Evolutionary conservation across 1,140 invertebrate species (phyloP), one percentile per base, ranked within the genome.

Genomic region (Brachionus plicatilis): DNA sequence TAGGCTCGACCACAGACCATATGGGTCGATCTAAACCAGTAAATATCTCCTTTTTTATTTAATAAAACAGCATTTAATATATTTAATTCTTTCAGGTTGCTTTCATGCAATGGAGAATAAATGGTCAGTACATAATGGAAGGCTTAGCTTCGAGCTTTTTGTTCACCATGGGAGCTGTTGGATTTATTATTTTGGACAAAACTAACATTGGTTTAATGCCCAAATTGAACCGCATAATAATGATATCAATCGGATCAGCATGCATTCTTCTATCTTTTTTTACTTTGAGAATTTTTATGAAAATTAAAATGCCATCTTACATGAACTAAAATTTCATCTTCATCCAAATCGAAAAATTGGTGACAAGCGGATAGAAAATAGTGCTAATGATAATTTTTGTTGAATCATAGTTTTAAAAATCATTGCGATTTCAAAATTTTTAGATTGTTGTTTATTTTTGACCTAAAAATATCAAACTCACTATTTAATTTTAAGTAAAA

Each of bases 51-150:
- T 17, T 41, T 75, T 68, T 41, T 24, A 41, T 68, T 8, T 27
- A 43, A 50, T n/a, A 53, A n/a, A 11, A 53, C 29, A 53, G 17
- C 2, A 47, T 37, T 20, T 50, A 43, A 33, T 53, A 14, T 68
- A 53, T 60, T 20, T 76, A 45, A 27, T 37, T 14, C 17, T 75
- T 76, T 20, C 3, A 94, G 94, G 94, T 98, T 12, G 96, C 96
- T 2, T 98, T 99, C 88, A 97, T 99, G 96, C 96, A 96, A 0
- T 97, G 98, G 88, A 91, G 97, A 86, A 96, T 99, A 0, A 99
- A 99, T 91, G 97, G 96, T 0, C 96, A 99, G 89, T 99, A 98
- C 88, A 99, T 99, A 50, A 97, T 99, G 95, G 96, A 99, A 91
- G 97, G 97, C 1, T 90, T 99, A 83, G 96, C 96, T 12, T 95